Percentiles rank a stretch among this genome's conserved stretches.
Evolutionary conservation across 1,140 invertebrate genomes (phyloP).

Genomic region (Oncopodura yosiiana): DNA sequence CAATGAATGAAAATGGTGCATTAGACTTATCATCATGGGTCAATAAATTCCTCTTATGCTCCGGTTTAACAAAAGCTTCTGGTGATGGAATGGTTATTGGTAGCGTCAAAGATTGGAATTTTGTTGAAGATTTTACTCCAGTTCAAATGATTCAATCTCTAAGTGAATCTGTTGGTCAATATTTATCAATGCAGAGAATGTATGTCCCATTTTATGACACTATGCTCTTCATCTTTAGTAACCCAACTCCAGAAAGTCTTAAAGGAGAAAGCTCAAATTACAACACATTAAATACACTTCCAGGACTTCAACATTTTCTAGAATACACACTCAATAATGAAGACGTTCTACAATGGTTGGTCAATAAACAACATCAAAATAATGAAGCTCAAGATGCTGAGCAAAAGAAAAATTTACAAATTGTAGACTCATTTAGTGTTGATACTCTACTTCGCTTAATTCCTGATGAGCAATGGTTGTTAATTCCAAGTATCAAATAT

Average conservation of each 20-base stretch:
- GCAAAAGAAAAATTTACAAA: slow-evolving; percentile 6
- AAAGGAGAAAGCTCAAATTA: slow-evolving; percentile 4
- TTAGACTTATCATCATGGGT: slow-evolving; percentile 15
- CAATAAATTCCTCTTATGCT: slow-evolving; percentile 9
- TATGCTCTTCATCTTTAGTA: slow-evolving; percentile 22
- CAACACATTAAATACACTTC: slow-evolving; percentile 7
- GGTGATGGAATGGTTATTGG: slow-evolving; percentile 18
- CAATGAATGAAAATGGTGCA: slow-evolving; percentile 14
- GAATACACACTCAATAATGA: slow-evolving; percentile 25
- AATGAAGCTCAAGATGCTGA: background rate
- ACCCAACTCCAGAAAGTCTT: slow-evolving; percentile 13
- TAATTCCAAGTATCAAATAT: slow-evolving; percentile 25
- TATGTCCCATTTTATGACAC: slow-evolving; percentile 29
- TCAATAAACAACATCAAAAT: too few species aligned
- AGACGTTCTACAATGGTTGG: slow-evolving; percentile 8
- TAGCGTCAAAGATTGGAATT: slow-evolving; percentile 18
- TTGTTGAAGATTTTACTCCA: slow-evolving; percentile 14
- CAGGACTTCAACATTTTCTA: slow-evolving; percentile 25
- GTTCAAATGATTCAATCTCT: slow-evolving; percentile 22
- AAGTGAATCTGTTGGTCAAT: slow-evolving; percentile 8
- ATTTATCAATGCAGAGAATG: slow-evolving; percentile 22
- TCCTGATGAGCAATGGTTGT: slow-evolving; percentile 22
- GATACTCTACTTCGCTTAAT: slow-evolving; percentile 15
- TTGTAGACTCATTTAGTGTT: slow-evolving; percentile 5
- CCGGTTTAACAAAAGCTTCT: slow-evolving; percentile 1